phyloP scores from a whole-genome alignment of 2,113 vertebrate genomes.

The Rhinichthys klamathensis region DNA sequence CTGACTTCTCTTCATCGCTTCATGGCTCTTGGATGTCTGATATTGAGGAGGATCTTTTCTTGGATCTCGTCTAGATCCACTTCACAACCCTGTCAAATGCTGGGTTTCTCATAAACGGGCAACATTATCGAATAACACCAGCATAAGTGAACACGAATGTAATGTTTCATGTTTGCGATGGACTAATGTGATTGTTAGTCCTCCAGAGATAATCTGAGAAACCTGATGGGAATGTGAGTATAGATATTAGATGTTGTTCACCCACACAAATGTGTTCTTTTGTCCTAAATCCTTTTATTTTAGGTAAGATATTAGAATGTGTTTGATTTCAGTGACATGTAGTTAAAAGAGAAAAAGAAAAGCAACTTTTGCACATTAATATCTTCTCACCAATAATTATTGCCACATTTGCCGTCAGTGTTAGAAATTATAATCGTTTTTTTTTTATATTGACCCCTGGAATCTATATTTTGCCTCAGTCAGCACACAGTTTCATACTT shows the following conservation, averaged over 20 bases:
- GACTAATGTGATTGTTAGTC: no score
- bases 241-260: neutral
- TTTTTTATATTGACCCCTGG: neutral
- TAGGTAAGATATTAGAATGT: neutral
- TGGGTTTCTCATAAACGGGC: neutral
- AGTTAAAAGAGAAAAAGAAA: neutral
- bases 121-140: neutral
- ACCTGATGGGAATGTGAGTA: neutral
- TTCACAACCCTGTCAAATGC: neutral
- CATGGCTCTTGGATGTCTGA: neutral
- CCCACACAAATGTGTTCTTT: neutral
- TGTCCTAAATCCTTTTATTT: neutral
- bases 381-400: neutral
- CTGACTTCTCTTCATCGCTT: neutral
- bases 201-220: no score
- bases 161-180: neutral
- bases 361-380: neutral
- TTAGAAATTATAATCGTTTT: neutral
- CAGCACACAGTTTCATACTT: neutral
- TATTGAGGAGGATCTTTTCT: neutral
- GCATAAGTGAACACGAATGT: neutral
- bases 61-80: neutral
- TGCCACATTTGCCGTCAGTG: neutral
- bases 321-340: neutral
- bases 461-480: neutral